Evolutionary conservation across 2,888 invertebrate genomes (phyloP), one percentile per base, ranked within the genome.

Genomic region (Hirtodrosophila histrioides): DNA sequence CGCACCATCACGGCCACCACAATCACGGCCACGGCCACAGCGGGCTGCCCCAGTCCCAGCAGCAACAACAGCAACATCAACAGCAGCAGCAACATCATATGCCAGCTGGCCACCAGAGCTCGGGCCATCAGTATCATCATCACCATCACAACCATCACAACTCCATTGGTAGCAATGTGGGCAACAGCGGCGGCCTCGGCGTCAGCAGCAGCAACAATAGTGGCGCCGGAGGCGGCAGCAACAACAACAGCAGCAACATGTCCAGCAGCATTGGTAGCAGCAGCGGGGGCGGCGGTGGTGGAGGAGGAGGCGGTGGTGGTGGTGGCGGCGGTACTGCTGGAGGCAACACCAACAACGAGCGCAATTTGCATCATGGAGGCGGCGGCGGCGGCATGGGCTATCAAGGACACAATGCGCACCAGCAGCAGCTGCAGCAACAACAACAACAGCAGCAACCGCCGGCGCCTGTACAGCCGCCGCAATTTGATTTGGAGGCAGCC

Each of bases 401-500:
- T 75, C 89, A 88, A 43, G 80, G 83, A 24, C 88, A 88, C 63
- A 82, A 73, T 70, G 62, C 81, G 23, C 82, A 86, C 48, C 89
- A 89, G 56, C 85, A 82, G 36, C 88, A 74, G 67, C 64, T 73
- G 54, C 85, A 84, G 56, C 89, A 83, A 11, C 90, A 86, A 55
- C 89, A 86, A 56, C 89, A 90, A 53, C 90, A 89, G 57, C 91
- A 87, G 37, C 89, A 89, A 61, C 78, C 87, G 50, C 68, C 85
- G 58, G 86, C 81, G 54, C 88, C 92, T 49, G 92, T 92, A 67
- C 92, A 90, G 93, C 91, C 94, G 65, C 93, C 94, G 39, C 94
- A 95, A 89, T 96, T 96, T 92, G 96, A 96, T 91, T 93, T 96
- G 81, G 95, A 95, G 91, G 95, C 95, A 62, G 94, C 95, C 53